Evolutionary conservation across 2,113 vertebrate species (phyloP).

Genomic region (Donacobius atricapilla): DNA sequence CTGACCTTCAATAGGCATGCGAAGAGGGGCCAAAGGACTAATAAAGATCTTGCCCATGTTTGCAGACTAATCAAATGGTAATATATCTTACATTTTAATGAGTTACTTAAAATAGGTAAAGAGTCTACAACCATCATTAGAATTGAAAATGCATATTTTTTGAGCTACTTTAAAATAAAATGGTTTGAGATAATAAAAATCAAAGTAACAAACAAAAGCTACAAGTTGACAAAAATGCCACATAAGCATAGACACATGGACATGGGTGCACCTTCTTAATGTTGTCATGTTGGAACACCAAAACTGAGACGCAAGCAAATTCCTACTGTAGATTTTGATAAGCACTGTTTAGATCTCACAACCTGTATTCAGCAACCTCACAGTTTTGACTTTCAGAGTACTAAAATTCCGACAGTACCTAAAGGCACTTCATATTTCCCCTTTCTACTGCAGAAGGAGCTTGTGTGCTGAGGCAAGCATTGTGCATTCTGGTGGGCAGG

Average conservation of each 20-base stretch:
- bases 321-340: neutral
- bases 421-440: neutral
- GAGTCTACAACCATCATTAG: neutral
- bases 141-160: neutral
- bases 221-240: neutral
- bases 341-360: neutral
- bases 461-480: neutral
- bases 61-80: neutral
- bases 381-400: neutral
- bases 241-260: neutral
- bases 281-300: fast-evolving
- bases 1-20: neutral
- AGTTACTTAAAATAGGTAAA: neutral
- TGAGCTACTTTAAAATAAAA: neutral
- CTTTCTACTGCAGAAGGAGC: neutral
- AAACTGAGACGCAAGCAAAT: fast-evolving
- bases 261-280: fast-evolving
- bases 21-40: neutral
- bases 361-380: neutral
- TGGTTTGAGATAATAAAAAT: neutral
- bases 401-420: neutral
- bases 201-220: neutral
- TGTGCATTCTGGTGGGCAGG: neutral
- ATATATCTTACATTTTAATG: neutral
- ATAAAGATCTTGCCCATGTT: neutral